Evolutionary conservation across 1,140 invertebrate genomes (phyloP).

Genomic region (Drosophila santomea): DNA sequence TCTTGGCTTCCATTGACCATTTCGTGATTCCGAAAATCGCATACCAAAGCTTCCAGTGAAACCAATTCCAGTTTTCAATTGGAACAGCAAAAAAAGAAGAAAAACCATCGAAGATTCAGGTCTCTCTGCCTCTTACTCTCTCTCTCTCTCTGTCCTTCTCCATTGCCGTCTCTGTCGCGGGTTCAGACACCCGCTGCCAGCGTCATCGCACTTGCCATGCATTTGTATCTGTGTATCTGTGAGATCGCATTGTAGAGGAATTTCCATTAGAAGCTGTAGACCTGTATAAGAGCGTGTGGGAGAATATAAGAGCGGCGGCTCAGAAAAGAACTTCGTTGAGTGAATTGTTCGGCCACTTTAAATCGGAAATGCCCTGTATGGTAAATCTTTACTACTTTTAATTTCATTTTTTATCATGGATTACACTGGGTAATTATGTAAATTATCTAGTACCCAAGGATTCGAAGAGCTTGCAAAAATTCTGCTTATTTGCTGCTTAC

Average conservation of each 20-base stretch:
- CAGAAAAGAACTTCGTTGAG: slow-evolving; percentile 19
- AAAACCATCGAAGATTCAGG: slow-evolving; percentile 14
- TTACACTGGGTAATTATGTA: no score
- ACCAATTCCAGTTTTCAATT: slow-evolving; percentile 83
- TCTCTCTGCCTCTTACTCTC: slow-evolving; percentile 5
- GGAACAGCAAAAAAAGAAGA: slow-evolving; percentile 57
- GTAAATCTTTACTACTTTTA: background rate
- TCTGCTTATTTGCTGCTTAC: no score
- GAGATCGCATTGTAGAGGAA: slow-evolving; percentile 37
- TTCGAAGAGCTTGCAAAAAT: background rate
- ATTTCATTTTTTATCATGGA: no score
- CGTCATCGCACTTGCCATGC: slow-evolving; percentile 45
- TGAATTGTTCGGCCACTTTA: background rate
- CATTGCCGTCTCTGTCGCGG: slow-evolving; percentile 17
- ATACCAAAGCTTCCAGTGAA: slow-evolving; percentile 81
- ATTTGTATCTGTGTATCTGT: slow-evolving; percentile 37
- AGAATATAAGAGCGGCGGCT: slow-evolving; percentile 22
- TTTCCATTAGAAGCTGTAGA: slow-evolving; percentile 49
- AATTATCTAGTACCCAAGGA: background rate
- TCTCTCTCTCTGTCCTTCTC: slow-evolving; percentile 2
- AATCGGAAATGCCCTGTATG: background rate
- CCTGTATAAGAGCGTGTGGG: slow-evolving; percentile 33
- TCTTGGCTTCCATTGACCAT: slow-evolving; percentile 76
- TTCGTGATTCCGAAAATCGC: slow-evolving; percentile 77
- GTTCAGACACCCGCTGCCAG: slow-evolving; percentile 62